Base-by-base conservation (phyloP, 2,113 vertebrate species). In the Gavia stellata region DNA sequence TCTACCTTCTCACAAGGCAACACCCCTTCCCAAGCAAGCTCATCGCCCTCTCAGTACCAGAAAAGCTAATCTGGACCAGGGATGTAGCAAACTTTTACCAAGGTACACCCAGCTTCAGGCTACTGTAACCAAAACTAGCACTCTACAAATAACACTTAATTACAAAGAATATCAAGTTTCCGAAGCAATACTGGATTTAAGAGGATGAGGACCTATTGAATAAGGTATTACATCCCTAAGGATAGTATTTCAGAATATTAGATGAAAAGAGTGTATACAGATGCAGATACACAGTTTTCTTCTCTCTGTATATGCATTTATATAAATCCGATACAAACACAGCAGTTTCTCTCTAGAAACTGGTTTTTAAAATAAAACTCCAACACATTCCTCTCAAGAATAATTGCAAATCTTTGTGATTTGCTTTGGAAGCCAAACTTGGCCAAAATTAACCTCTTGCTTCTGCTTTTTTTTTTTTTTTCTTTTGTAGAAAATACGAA, bases 101-200 rank as follows among this genome's bases (percentile, higher is more conserved):
- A 2, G 47, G 47, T 12, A 23, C 3, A 2, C 33, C 4, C 36
- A 2, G 52, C 6, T 18, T 56, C n/a, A 44, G 29, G 38, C 10
- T 88, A 1, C 73, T 25, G 40, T 23, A 26, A 6, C 36, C 49
- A 44, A 16, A 20, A 2, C 33, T 23, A n/a, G 29, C 44, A 6
- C 49, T 21, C 6, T 0, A 5, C 11, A 71, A 59, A 24, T 2
- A 42, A 4, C 38, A 6, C 24, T 7, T 1, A 1, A 6, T 7
- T 20, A 16, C n/a, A n/a, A 33, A 24, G 47, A 74, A 61, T 3
- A 31, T 5, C 29, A 49, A 0, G 31, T 8, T 65, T 5, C 49
- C 1, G 0, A 40, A 44, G 18, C 31, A 49, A 5, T 10, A 2
- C 40, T 40, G 59, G 3, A 23, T 25, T 34, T 18, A 9, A 38